Percentiles rank a stretch among this genome's conserved stretches.
Conservation (phyloP, 2,113 vertebrate genomes). For the Papio anubis region DNA sequence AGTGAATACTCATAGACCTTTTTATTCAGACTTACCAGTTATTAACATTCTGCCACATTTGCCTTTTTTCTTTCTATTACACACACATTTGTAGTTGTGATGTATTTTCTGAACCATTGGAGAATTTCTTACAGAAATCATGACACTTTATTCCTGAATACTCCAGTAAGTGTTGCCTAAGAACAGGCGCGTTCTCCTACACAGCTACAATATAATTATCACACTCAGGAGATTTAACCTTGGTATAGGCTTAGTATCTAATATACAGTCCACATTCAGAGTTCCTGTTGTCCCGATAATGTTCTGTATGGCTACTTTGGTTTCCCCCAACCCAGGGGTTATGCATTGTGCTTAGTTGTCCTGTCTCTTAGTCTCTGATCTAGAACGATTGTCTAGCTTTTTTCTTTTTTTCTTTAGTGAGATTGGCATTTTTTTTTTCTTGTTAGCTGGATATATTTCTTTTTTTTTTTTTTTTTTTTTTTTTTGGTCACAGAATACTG, state of each 20-base stretch:
- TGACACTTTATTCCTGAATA: background rate
- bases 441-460: too few species aligned
- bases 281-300: background rate
- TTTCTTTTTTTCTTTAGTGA: background rate
- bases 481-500: constrained; percentile 82
- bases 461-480: background rate
- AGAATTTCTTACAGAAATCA: background rate
- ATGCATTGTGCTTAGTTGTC: background rate
- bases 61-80: background rate
- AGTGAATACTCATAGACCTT: background rate
- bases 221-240: background rate
- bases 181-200: background rate
- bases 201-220: background rate
- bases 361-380: background rate
- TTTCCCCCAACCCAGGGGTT: background rate
- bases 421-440: too few species aligned
- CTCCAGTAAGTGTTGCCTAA: background rate
- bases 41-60: background rate
- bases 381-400: background rate
- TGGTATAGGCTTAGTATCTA: background rate
- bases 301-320: background rate
- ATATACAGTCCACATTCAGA: background rate
- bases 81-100: background rate
- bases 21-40: background rate
- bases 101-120: background rate